These are phyloP conservation scores for Saturnia japonica DNA, from an alignment of 2,888 invertebrate species.

Conservation along the genomic window DNA sequence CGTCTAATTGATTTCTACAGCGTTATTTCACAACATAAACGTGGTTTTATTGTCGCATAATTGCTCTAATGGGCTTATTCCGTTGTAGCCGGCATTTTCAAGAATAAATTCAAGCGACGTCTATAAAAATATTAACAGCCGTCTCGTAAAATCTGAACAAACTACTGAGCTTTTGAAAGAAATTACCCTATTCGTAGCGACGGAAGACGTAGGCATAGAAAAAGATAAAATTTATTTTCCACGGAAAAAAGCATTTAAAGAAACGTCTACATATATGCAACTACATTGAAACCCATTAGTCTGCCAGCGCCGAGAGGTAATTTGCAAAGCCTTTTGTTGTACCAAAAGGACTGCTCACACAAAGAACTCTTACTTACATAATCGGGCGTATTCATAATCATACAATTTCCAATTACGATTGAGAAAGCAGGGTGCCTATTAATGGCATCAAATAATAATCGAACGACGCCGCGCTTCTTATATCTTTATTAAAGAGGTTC, in stretches of 20 bases:
- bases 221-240: constrained; percentile 69
- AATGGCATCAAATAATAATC: constrained; percentile 61
- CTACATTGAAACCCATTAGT: constrained; percentile 77
- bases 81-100: constrained; percentile 29
- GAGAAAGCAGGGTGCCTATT: constrained; percentile 46
- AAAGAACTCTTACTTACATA: constrained; percentile 60
- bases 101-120: constrained; percentile 43
- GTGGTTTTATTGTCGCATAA: constrained; percentile 25
- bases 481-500: constrained; percentile 29
- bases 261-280: constrained; percentile 71
- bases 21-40: constrained; percentile 24
- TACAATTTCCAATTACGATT: constrained; percentile 64
- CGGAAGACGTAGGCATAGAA: constrained; percentile 63
- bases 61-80: constrained; percentile 33
- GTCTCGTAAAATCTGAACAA: constrained; percentile 43
- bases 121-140: constrained; percentile 43
- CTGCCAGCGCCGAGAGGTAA: constrained; percentile 65
- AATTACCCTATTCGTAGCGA: constrained; percentile 63
- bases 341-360: constrained; percentile 58
- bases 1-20: constrained; percentile 12
- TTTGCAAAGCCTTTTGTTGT: constrained; percentile 72
- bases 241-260: constrained; percentile 73
- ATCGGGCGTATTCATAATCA: constrained; percentile 63
- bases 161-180: constrained; percentile 59
- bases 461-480: constrained; percentile 53